Evolutionary conservation across 2,888 invertebrate genomes (phyloP).

Genomic region (Liposcelis brunnea): DNA sequence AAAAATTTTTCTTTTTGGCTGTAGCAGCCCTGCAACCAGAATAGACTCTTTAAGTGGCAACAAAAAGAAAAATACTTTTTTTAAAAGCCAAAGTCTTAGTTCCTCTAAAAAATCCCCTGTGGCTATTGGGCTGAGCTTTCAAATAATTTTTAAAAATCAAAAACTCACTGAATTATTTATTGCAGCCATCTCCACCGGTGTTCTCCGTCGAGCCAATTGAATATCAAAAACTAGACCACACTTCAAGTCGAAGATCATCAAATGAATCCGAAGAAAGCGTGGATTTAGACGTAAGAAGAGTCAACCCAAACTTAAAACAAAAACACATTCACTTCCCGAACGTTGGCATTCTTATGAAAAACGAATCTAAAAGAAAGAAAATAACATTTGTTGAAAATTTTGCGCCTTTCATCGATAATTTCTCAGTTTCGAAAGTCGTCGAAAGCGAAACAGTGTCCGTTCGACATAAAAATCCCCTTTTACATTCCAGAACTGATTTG

Average conservation of each 20-base stretch:
- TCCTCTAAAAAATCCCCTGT: too few relatives aligned
- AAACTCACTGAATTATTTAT: too few relatives aligned
- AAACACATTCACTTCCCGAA: too few relatives aligned
- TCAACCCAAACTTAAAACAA: too few relatives aligned
- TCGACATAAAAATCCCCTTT: slow-evolving; percentile 15
- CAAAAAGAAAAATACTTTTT: not conserved
- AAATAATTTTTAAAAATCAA: too few relatives aligned
- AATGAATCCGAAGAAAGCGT: too few relatives aligned
- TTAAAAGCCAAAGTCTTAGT: too few relatives aligned
- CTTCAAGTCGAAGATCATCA: too few relatives aligned
- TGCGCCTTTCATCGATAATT: slow-evolving; percentile 25
- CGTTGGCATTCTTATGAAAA: too few relatives aligned
- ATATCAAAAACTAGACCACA: not conserved
- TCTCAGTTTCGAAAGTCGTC: slow-evolving; percentile 28
- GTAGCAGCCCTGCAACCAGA: not conserved
- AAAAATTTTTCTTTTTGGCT: not conserved
- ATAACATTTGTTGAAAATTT: not conserved
- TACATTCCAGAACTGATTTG: slow-evolving; percentile 17
- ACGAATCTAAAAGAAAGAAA: too few relatives aligned
- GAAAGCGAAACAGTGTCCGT: slow-evolving; percentile 21
- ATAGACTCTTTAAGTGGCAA: not conserved
- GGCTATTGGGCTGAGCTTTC: too few relatives aligned
- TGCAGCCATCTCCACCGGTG: not conserved
- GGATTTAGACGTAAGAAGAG: too few relatives aligned
- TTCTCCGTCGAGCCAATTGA: slow-evolving; percentile 4